Percentiles rank a stretch among this genome's conserved stretches.
Evolutionary conservation across 23 tunicate genomes (phyloP).

Genomic region (Trididemnum miniatum): DNA sequence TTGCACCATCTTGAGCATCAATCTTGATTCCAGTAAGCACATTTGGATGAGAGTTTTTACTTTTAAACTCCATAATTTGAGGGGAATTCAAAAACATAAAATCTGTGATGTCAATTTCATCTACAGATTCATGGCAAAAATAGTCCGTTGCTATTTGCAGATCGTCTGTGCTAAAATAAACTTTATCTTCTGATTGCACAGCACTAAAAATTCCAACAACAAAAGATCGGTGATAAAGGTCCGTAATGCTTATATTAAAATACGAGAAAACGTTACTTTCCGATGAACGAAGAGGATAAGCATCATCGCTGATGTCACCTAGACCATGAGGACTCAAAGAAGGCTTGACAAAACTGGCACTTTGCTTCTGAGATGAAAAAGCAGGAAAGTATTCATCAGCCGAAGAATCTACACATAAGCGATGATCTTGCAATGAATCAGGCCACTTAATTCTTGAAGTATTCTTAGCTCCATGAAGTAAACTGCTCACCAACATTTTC

Average conservation of each 20-base stretch:
- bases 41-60: background rate
- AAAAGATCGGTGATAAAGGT: slow-evolving; percentile 49
- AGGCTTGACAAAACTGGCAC: background rate
- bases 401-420: background rate
- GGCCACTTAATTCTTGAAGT: slow-evolving; percentile 34
- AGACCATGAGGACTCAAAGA: background rate
- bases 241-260: slow-evolving; percentile 16
- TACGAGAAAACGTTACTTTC: slow-evolving; percentile 23
- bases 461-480: slow-evolving; percentile 27
- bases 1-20: background rate
- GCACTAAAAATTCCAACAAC: slow-evolving; percentile 53
- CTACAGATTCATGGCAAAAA: slow-evolving; percentile 66
- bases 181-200: slow-evolving; percentile 25
- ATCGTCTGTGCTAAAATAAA: slow-evolving; percentile 53
- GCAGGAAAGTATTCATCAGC: background rate
- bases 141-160: slow-evolving; percentile 63
- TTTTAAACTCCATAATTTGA: slow-evolving; percentile 60
- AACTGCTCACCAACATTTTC: slow-evolving; percentile 39
- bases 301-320: slow-evolving; percentile 41
- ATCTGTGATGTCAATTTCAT: slow-evolving; percentile 92
- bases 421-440: slow-evolving; percentile 73
- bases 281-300: slow-evolving; percentile 17
- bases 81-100: slow-evolving; percentile 79
- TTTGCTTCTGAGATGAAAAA: background rate
- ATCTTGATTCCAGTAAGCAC: background rate